Evolutionary conservation across 2,797 vertebrate genomes (phyloP), one percentile per base, ranked within the genome.

Genomic region (Alcedo atthis): DNA sequence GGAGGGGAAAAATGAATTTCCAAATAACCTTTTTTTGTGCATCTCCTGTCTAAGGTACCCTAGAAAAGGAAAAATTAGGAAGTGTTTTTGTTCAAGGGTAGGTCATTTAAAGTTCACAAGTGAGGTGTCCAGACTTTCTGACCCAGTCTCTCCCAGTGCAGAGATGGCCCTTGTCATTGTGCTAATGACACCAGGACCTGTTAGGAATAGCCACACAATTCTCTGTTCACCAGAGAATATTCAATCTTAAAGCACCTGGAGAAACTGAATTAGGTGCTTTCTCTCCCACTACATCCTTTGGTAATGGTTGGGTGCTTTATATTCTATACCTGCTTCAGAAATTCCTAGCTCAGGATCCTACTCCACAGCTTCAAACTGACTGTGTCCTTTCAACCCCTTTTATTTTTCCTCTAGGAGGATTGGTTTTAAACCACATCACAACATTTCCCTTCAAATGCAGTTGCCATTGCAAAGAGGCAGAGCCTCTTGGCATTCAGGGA

Each of bases 401-500:
- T 26, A 22, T 62, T 69, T 30, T 63, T 7, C 46, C 58, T 69
- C 64, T 45, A 46, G 76, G 43, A 90, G 55, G 51, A 49, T 35
- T 84, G 78, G 69, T 76, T 85, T 59, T 32, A 35, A 86, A n/a
- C 46, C 89, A 82, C 3, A 1, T 64, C 14, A 5, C 57, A n/a
- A 55, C 1, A 0, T 66, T 82, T 82, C 58, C 81, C 71, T 86
- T 84, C 83, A 75, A 73, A 74, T 40, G 35, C 48, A 59, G 71
- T 80, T 95, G 91, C 68, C 8, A 9, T 92, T 80, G 91, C 53
- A 37, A 43, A 89, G 86, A 81, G 77, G 37, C 21, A 53, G 85
- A 81, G 88, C 93, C 75, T 9, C 80, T 97, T 92, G 88, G 78
- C 80, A 96, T 95, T 96, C 97, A 66, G 78, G 40, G 91, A 76